phyloP scores from a whole-genome alignment of 2,888 invertebrate genomes.

The Napeogenes sylphis region DNA sequence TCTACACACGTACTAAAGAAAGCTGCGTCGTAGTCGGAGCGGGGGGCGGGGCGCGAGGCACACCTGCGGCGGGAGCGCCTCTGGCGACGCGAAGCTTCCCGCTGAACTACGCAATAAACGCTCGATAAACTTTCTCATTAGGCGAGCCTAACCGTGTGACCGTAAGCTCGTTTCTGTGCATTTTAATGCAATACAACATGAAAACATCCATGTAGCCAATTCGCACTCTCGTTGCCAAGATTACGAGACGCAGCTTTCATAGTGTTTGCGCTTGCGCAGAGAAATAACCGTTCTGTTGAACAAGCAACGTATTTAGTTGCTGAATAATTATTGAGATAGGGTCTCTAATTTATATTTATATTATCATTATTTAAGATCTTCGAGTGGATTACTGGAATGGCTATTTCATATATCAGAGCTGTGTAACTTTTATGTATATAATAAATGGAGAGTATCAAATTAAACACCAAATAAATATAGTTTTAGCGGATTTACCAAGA shows the following conservation, averaged over 20 bases:
- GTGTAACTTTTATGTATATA: no score
- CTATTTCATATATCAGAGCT: no score
- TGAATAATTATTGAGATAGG: no score
- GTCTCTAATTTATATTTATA: no score
- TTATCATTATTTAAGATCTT: constrained; percentile 8
- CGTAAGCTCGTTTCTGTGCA: constrained; percentile 71
- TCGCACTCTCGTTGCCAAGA: constrained; percentile 50
- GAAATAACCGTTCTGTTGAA: constrained; percentile 21
- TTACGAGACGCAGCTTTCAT: constrained; percentile 41
- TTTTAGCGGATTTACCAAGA: no score
- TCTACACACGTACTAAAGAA: constrained; percentile 42
- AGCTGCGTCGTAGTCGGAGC: constrained; percentile 48
- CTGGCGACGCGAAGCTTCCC: constrained; percentile 69
- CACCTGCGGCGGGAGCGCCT: constrained; percentile 64
- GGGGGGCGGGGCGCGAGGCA: constrained; percentile 49
- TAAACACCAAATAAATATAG: no score
- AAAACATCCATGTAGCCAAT: constrained; percentile 57
- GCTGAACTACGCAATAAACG: constrained; percentile 76
- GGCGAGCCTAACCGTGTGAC: constrained; percentile 76
- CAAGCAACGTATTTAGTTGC: constrained; percentile 32
- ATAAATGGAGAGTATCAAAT: no score
- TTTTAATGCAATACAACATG: constrained; percentile 63
- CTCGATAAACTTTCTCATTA: constrained; percentile 78
- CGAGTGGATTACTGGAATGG: constrained; percentile 7
- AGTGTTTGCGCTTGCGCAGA: constrained; percentile 34